Percentiles rank a stretch among this genome's conserved stretches.
Conservation (phyloP, 2,888 invertebrate species). For the Myathropa florea region DNA sequence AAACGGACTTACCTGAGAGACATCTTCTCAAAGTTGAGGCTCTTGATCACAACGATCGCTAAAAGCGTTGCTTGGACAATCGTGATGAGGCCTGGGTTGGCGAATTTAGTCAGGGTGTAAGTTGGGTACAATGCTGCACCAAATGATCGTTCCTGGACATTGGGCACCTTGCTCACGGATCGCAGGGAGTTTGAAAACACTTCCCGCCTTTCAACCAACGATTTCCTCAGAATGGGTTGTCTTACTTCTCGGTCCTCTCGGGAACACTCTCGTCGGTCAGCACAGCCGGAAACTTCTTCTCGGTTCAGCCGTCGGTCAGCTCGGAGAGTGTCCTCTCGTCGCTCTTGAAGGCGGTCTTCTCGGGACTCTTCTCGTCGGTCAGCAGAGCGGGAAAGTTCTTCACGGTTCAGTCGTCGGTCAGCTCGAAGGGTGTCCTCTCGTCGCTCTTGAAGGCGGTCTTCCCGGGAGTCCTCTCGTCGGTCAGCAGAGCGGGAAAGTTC, state of each 20-base stretch:
- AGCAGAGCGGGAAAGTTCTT: neutral
- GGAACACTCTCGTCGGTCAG: neutral
- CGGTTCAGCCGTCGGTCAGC: neutral
- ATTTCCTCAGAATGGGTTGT: neutral
- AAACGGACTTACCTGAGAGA: constrained; percentile 66
- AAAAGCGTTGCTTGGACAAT: constrained; percentile 70
- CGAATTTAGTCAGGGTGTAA: neutral
- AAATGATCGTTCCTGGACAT: neutral
- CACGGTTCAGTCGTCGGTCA: neutral
- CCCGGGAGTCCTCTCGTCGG: neutral
- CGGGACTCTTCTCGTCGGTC: neutral
- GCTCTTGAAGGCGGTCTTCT: too few species aligned
- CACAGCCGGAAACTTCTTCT: neutral
- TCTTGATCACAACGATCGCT: constrained; percentile 69
- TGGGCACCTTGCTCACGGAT: neutral
- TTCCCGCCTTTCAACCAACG: neutral
- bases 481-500: too few species aligned
- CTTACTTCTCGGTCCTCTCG: neutral
- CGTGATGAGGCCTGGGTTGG: constrained; percentile 55
- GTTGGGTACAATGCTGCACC: neutral
- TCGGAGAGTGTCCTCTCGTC: neutral
- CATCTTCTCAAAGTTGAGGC: constrained; percentile 57
- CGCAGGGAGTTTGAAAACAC: neutral
- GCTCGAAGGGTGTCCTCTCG: too few species aligned
- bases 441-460: neutral